phyloP scores from a whole-genome alignment of 2,888 invertebrate genomes.

The Dasypolia templi region DNA sequence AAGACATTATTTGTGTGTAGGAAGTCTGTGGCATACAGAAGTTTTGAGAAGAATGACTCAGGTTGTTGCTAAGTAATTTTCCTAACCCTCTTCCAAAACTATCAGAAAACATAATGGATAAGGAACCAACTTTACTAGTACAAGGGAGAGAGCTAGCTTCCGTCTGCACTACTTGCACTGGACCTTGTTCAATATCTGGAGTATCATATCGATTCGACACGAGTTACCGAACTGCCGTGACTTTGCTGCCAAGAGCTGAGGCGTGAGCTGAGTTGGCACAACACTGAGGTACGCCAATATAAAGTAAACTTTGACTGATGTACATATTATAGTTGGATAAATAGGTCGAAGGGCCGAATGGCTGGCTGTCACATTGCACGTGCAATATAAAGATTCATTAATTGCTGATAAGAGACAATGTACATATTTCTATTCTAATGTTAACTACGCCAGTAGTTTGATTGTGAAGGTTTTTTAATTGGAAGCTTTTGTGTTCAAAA shows the following conservation, averaged over 20 bases:
- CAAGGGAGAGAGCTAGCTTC: too few species aligned
- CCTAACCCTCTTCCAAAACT: too few species aligned
- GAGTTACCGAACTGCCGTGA: conserved; percentile 15
- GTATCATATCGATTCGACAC: conserved; percentile 47
- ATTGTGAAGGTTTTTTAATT: background rate
- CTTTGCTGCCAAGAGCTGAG: conserved; percentile 9
- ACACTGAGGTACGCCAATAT: background rate
- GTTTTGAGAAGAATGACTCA: too few species aligned
- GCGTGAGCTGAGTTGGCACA: background rate
- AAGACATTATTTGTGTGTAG: too few species aligned
- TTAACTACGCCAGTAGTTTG: background rate
- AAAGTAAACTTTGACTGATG: conserved; percentile 22
- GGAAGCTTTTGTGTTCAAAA: background rate
- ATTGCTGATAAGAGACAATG: background rate
- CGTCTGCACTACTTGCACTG: too few species aligned
- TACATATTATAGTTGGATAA: background rate
- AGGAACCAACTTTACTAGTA: too few species aligned
- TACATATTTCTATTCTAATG: too few species aligned
- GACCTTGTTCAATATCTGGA: too few species aligned
- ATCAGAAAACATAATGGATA: too few species aligned
- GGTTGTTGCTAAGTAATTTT: too few species aligned
- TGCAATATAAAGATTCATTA: too few species aligned
- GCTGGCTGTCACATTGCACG: background rate
- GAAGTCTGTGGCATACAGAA: too few species aligned
- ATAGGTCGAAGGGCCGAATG: background rate